Evolutionary conservation across 2,888 invertebrate species (phyloP).

Genomic region (Phaonia tiefii): DNA sequence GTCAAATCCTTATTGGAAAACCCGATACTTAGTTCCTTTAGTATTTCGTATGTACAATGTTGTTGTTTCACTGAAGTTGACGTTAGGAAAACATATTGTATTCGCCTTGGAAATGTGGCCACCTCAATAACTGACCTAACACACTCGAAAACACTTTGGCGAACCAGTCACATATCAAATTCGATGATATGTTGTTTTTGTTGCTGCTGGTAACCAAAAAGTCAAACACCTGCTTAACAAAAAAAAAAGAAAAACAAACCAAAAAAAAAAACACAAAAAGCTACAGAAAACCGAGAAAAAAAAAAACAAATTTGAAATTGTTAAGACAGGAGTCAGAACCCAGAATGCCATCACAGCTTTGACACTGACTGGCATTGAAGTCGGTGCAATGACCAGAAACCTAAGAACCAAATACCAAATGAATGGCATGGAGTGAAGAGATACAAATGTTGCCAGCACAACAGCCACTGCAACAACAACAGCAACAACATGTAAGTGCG

Average conservation of each 20-base stretch:
- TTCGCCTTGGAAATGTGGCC: slow-evolving; percentile 20
- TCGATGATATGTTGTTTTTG: slow-evolving; percentile 39
- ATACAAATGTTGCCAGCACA: slow-evolving; percentile 38
- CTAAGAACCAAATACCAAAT: slow-evolving; percentile 42
- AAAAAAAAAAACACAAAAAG: slow-evolving; percentile 27
- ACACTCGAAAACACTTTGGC: slow-evolving; percentile 30
- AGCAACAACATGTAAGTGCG: slow-evolving; percentile 21
- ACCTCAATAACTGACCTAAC: slow-evolving; percentile 55
- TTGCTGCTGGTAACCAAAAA: slow-evolving; percentile 48
- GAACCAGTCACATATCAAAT: slow-evolving; percentile 42
- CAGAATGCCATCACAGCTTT: slow-evolving; percentile 35
- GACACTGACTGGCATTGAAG: slow-evolving; percentile 64
- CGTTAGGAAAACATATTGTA: too few species aligned
- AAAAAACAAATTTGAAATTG: slow-evolving; percentile 56
- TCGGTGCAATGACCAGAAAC: slow-evolving; percentile 63
- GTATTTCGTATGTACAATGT: too few species aligned
- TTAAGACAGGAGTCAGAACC: slow-evolving; percentile 44
- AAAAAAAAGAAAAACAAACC: slow-evolving; percentile 27
- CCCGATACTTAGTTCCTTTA: too few species aligned
- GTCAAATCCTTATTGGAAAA: too few species aligned
- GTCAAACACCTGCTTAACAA: slow-evolving; percentile 65
- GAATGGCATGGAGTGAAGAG: slow-evolving; percentile 4
- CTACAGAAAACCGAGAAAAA: slow-evolving; percentile 7
- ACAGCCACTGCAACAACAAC: slow-evolving; percentile 15
- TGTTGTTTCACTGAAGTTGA: too few species aligned